Conservation (phyloP, 2,113 vertebrate genomes). For the Saguinus imperator region DNA sequence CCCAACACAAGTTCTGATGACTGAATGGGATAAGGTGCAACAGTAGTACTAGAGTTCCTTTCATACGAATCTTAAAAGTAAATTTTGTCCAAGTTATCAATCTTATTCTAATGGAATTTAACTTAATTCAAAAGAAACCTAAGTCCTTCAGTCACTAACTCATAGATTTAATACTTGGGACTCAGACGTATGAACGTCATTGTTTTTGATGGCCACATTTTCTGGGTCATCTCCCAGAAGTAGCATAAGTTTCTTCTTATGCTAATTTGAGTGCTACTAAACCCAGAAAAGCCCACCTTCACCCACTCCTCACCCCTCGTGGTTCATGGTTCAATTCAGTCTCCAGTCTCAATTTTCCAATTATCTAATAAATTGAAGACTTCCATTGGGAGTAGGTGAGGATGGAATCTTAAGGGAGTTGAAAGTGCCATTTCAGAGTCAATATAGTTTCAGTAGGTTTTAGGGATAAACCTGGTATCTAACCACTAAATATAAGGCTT, state of each 20-base stretch:
- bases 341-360: neutral
- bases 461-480: neutral
- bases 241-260: neutral
- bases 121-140: neutral
- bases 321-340: neutral
- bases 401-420: neutral
- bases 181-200: neutral
- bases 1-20: slow-evolving; percentile 6
- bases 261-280: neutral
- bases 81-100: neutral
- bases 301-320: neutral
- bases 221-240: neutral
- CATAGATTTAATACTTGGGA: neutral
- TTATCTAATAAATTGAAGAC: neutral
- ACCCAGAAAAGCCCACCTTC: neutral
- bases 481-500: neutral
- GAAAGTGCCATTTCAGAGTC: neutral
- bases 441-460: neutral
- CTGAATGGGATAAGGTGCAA: neutral
- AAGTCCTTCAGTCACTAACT: neutral
- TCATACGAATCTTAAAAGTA: neutral
- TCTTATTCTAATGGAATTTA: neutral
- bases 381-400: neutral
- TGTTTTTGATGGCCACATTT: neutral
- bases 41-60: neutral